A percentile compares a stretch with the other conserved stretches of the same genome.
phyloP scores from a whole-genome alignment of 2,888 invertebrate genomes.

The Saturnia japonica region DNA sequence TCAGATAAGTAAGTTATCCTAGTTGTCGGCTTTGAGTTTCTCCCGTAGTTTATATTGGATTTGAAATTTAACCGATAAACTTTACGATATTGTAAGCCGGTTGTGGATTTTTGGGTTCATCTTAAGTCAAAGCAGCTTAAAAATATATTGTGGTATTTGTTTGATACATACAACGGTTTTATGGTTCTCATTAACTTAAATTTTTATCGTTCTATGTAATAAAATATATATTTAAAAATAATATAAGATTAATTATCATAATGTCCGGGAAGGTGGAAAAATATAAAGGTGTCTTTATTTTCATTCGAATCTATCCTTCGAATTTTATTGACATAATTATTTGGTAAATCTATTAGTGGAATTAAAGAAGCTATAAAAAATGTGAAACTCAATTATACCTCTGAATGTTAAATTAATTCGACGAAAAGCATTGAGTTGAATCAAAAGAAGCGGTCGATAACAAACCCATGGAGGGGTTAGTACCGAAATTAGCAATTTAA shows the following conservation, averaged over 20 bases:
- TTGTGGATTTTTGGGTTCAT: constrained; percentile 24
- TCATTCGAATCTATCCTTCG: no score
- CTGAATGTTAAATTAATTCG: constrained; percentile 49
- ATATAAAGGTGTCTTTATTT: background rate
- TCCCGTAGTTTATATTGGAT: constrained; percentile 61
- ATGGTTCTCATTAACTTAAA: background rate
- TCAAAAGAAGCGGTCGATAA: constrained; percentile 55
- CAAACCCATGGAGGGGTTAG: constrained; percentile 59
- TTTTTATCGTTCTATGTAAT: no score
- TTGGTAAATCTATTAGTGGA: background rate
- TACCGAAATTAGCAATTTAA: constrained; percentile 70
- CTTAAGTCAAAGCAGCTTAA: background rate
- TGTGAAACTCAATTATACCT: constrained; percentile 34
- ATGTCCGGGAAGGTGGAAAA: background rate
- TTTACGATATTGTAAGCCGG: constrained; percentile 54
- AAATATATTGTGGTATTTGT: background rate
- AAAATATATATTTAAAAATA: no score
- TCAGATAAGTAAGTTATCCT: constrained; percentile 47
- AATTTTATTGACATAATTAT: background rate
- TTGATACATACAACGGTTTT: background rate
- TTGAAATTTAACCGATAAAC: constrained; percentile 57
- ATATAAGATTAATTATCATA: no score
- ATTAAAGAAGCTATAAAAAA: background rate
- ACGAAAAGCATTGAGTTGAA: constrained; percentile 24
- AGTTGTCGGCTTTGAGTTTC: constrained; percentile 45